Evolutionary conservation across 2,888 invertebrate species (phyloP), one percentile per base, ranked within the genome.

Genomic region (Belgica antarctica): DNA sequence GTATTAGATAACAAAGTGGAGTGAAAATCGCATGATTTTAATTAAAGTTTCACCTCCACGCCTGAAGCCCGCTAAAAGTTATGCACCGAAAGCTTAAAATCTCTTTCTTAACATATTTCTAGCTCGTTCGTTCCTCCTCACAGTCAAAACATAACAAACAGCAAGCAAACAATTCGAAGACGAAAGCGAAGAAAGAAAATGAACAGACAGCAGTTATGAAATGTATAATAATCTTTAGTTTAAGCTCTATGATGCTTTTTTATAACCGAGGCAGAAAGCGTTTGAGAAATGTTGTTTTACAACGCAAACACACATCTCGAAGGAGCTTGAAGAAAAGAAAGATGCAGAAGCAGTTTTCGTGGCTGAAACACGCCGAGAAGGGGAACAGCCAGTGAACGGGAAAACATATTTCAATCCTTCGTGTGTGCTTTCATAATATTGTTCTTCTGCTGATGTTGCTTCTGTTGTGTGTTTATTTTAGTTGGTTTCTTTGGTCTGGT

Each of bases 201-300:
- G 59, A 65, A 27, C 47, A 65, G 65, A 65, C 65, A 47, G 46
- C 52, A 68, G 68, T 68, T 68, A 68, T 68, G 68, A 68, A 68
- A 68, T 57, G 46, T 46, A 68, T 68, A 68, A 68, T 68, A 68
- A 68, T 68, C 52, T 66, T 66, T 66, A 68, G 52, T 57, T 68
- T 68, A 68, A 68, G 68, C 68, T 68, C 68, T 68, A 34, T 34
- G 68, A 68, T 57, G 68, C 68, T 68, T 68, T 46, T 59, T 68
- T 34, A 68, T 46, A 68, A 68, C 52, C 68, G 57, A 52, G 19
- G 52, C 68, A 57, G 47, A 57, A 57, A 59, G 59, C 46, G 46
- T 68, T 57, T 68, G 68, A 68, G 57, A 46, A 68, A 68, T 34
- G 52, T 65, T 65, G 31, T 34, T 62, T 19, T 34, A 4, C 27